Conservation (phyloP, 1,140 invertebrate genomes). For the Zaprionus vittiger region DNA sequence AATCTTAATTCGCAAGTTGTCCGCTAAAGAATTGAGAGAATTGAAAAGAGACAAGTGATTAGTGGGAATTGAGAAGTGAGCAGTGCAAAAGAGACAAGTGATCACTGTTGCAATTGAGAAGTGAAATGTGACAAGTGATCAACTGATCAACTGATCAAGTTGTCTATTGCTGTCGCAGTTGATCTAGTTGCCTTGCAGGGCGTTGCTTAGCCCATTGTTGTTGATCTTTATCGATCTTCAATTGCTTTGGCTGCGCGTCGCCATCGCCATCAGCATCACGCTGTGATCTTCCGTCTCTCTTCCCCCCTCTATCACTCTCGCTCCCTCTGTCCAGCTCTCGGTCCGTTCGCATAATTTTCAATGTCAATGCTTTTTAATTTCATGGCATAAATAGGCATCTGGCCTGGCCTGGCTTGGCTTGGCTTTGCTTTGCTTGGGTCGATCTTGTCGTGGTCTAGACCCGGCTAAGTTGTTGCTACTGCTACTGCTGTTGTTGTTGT, state of each 20-base stretch:
- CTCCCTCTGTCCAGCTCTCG: not conserved
- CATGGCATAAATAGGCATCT: constrained; percentile 63
- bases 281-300: not conserved
- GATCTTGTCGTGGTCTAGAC: constrained; percentile 17
- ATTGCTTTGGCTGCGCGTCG: constrained; percentile 13
- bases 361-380: constrained; percentile 81
- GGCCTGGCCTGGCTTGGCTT: constrained; percentile 5
- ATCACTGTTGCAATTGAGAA: not conserved
- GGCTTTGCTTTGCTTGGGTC: constrained; percentile 22
- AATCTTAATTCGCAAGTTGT: constrained; percentile 51
- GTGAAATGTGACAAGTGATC: not conserved
- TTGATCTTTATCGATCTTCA: not conserved
- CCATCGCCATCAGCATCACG: not conserved
- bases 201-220: constrained; percentile 3
- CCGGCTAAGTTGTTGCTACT: not conserved
- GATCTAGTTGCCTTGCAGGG: not conserved
- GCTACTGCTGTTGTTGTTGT: not conserved
- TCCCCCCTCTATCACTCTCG: not conserved
- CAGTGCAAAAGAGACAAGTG: not conserved
- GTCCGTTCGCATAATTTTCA: constrained; percentile 73
- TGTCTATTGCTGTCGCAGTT: too few relatives aligned
- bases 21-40: constrained; percentile 14
- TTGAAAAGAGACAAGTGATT: not conserved
- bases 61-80: constrained; percentile 3
- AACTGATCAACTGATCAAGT: not conserved